Evolutionary conservation across 2,888 invertebrate species (phyloP).

Genomic region (Melolontha melolontha): DNA sequence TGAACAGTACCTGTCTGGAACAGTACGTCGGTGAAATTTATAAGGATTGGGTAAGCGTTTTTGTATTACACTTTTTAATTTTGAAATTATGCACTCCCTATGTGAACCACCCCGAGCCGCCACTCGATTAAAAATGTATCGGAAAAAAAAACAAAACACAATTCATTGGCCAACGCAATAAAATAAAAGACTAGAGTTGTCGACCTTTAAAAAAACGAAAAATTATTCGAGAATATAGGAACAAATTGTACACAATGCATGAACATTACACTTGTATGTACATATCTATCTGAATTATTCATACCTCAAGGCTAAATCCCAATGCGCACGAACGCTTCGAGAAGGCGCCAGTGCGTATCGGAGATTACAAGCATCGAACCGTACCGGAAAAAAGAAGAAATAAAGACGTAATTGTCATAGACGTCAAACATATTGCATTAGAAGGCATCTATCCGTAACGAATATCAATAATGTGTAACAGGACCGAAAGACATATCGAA

Average conservation of each 20-base stretch:
- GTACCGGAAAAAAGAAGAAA: constrained; percentile 4
- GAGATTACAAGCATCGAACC: not conserved
- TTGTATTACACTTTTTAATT: no score
- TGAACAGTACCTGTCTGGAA: no score
- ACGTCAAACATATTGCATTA: constrained; percentile 41
- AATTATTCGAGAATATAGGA: not conserved
- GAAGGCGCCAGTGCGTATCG: not conserved
- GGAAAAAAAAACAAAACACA: no score
- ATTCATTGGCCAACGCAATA: no score
- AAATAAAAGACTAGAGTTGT: no score
- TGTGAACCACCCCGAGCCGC: no score
- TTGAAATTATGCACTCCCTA: no score
- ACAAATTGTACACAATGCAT: not conserved
- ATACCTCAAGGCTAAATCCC: not conserved
- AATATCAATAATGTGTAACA: constrained; percentile 12
- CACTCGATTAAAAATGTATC: no score
- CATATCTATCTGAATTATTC: not conserved
- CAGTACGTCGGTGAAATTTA: no score
- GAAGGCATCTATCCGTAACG: constrained; percentile 18
- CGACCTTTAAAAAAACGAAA: no score
- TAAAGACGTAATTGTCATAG: constrained; percentile 17
- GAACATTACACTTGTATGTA: not conserved
- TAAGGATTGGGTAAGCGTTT: no score
- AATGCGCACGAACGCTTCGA: not conserved
- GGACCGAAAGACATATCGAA: not conserved